A percentile compares a stretch with the other conserved stretches of the same genome.
These are phyloP conservation scores for Sinhomidia bicolor DNA, from an alignment of 2,888 invertebrate species.

Conservation along the genomic window DNA sequence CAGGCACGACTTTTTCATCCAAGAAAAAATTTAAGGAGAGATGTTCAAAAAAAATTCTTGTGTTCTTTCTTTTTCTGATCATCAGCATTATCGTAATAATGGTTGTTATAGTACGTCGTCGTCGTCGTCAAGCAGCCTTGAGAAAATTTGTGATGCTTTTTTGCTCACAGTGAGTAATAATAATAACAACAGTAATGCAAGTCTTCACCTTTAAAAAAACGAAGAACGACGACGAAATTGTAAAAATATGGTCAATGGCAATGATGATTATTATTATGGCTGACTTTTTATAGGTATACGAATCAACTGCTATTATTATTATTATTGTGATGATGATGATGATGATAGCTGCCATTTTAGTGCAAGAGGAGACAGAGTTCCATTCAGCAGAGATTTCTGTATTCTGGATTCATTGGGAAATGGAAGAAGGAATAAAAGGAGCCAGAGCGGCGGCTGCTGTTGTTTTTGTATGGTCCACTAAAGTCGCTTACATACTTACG, in stretches of 20 bases:
- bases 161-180: not conserved
- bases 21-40: not conserved
- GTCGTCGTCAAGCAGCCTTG: not conserved
- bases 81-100: not conserved
- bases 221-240: too few species aligned
- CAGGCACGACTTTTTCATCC: constrained; percentile 49
- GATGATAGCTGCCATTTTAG: too few species aligned
- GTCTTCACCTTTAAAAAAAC: not conserved
- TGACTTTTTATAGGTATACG: too few species aligned
- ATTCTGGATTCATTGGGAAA: too few species aligned
- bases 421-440: too few species aligned
- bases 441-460: too few species aligned
- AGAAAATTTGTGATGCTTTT: not conserved
- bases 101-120: not conserved
- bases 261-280: too few species aligned
- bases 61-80: not conserved
- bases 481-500: too few species aligned
- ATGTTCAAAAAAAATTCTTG: not conserved
- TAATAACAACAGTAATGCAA: not conserved
- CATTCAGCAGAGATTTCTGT: too few species aligned
- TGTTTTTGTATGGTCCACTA: too few species aligned
- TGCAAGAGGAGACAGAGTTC: too few species aligned
- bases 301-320: too few species aligned
- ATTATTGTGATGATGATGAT: not conserved
- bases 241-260: constrained; percentile 14